phyloP scores from a whole-genome alignment of 2,888 invertebrate species.

The Empis livida region DNA sequence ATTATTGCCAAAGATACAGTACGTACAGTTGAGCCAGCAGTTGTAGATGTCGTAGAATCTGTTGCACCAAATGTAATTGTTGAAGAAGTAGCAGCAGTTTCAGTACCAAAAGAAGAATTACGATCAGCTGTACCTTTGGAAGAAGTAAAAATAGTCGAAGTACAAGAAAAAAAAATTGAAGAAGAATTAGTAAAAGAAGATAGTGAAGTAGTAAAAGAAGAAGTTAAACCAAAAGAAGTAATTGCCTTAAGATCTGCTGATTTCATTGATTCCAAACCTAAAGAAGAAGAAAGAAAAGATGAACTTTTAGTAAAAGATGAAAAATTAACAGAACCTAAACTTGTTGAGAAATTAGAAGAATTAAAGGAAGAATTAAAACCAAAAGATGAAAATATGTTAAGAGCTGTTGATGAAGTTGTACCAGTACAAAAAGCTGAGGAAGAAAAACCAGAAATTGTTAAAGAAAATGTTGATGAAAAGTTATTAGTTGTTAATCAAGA shows the following conservation, averaged over 20 bases:
- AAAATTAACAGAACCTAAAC: neutral
- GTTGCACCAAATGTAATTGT: neutral
- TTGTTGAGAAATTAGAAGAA: neutral
- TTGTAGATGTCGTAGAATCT: neutral
- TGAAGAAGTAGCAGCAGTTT: neutral
- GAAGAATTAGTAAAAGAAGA: neutral
- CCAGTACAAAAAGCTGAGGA: too few relatives aligned
- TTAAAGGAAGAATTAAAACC: neutral
- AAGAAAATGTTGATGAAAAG: too few relatives aligned
- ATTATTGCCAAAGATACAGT: neutral
- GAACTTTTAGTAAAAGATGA: neutral
- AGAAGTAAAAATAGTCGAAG: neutral
- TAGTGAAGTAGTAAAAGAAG: neutral
- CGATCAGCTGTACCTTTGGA: neutral
- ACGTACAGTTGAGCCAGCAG: neutral
- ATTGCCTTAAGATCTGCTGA: neutral
- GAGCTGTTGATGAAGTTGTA: too few relatives aligned
- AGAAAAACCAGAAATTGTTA: too few relatives aligned
- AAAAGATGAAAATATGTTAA: neutral
- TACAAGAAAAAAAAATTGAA: neutral
- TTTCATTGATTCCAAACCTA: neutral
- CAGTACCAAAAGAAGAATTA: neutral
- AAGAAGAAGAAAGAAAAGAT: neutral
- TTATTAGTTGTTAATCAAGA: too few relatives aligned
- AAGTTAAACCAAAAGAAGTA: neutral